Percentiles rank a stretch among this genome's conserved stretches.
Conservation (phyloP, 2,888 invertebrate genomes). For the Odontothrips loti region DNA sequence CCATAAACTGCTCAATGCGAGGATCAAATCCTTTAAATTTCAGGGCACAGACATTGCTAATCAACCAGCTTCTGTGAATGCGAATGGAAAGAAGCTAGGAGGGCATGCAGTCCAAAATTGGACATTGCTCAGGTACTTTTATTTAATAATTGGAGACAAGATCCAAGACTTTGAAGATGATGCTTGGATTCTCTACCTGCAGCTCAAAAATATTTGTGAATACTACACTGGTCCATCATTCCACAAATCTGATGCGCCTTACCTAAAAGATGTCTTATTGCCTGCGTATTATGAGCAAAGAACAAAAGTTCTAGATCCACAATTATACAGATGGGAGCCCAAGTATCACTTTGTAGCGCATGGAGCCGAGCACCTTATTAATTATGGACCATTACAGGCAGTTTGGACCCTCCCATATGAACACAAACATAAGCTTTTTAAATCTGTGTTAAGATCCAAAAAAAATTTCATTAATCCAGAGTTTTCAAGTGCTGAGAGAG, state of each 20-base stretch:
- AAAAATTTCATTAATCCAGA: conserved; percentile 6
- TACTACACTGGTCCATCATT: not conserved
- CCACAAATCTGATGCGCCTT: not conserved
- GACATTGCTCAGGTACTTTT: not conserved
- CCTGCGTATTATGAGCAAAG: not conserved
- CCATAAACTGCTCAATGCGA: not conserved
- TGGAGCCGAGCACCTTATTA: not conserved
- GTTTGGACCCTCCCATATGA: not conserved
- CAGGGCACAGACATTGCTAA: not conserved
- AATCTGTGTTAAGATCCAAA: not conserved
- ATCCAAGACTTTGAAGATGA: not conserved
- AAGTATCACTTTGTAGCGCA: not conserved
- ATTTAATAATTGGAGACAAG: not conserved
- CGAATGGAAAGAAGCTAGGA: not conserved
- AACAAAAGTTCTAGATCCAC: not conserved
- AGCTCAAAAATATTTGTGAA: not conserved
- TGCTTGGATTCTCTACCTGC: not conserved
- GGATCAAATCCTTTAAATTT: not conserved
- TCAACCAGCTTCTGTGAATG: conserved; percentile 7
- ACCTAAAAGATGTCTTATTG: not conserved
- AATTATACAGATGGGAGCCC: not conserved
- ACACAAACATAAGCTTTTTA: not conserved
- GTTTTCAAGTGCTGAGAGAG: not conserved
- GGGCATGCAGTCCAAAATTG: conserved; percentile 6
- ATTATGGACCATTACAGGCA: not conserved